phyloP scores from a whole-genome alignment of 2,113 vertebrate genomes.

The Atherinomorus stipes region DNA sequence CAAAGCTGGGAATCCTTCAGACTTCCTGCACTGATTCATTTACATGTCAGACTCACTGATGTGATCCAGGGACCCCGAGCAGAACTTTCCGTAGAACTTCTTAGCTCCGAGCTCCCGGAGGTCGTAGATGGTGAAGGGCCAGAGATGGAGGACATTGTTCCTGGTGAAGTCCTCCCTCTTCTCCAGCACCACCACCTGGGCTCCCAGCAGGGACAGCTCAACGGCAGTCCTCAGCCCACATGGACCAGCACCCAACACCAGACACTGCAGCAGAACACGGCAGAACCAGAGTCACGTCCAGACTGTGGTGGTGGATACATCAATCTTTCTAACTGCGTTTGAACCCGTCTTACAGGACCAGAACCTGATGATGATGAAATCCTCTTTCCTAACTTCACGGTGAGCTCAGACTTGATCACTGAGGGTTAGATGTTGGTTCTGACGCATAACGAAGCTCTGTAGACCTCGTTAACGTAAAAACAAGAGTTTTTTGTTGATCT shows the following conservation, averaged over 20 bases:
- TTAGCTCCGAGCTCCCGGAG: slow-evolving; percentile 91
- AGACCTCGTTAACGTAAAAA: no score
- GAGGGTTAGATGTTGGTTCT: no score
- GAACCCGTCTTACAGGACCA: no score
- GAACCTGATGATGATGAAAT: no score
- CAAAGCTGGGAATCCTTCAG: no score
- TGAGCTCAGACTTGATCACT: no score
- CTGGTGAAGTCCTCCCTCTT: slow-evolving; percentile 91
- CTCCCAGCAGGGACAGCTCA: slow-evolving; percentile 91
- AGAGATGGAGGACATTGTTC: slow-evolving; percentile 97
- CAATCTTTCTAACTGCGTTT: no score
- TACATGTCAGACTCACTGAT: slow-evolving; percentile 86
- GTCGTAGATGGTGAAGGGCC: slow-evolving; percentile 95
- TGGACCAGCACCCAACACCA: slow-evolving; percentile 92
- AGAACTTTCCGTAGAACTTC: slow-evolving; percentile 95
- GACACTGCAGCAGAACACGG: slow-evolving; percentile 81
- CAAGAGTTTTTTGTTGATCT: no score
- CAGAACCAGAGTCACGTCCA: no score
- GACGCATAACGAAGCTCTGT: no score
- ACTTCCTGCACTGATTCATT: neutral
- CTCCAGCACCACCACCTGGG: slow-evolving; percentile 90
- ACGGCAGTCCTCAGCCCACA: slow-evolving; percentile 92
- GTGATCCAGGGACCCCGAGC: slow-evolving; percentile 91
- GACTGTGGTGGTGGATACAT: no score
- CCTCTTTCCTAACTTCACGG: no score